phyloP scores from a whole-genome alignment of 2,797 vertebrate genomes.

The Rhyacichthys aspro region DNA sequence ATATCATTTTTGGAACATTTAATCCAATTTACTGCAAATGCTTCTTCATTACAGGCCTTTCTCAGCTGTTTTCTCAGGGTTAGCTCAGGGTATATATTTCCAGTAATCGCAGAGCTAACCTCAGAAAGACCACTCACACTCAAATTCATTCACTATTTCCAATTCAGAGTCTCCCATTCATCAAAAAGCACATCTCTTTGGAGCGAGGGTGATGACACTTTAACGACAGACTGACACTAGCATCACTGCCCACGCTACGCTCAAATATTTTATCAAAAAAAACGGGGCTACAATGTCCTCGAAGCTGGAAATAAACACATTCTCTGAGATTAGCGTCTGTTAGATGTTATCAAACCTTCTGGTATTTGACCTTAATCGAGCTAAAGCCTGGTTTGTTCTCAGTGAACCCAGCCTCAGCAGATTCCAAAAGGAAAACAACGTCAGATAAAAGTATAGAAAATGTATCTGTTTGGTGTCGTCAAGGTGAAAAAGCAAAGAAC shows the following conservation, averaged over 20 bases:
- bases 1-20: no score
- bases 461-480: neutral
- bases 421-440: constrained; percentile 44
- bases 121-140: no score
- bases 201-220: no score
- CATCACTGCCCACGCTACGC: neutral
- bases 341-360: constrained; percentile 16
- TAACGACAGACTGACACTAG: no score
- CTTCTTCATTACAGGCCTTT: no score
- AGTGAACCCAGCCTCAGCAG: constrained; percentile 33
- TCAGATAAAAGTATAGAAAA: neutral
- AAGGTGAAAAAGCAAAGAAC: constrained; percentile 3
- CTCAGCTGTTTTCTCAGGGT: no score
- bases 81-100: no score
- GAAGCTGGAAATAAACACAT: neutral
- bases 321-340: constrained; percentile 12
- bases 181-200: no score
- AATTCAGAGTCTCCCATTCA: no score
- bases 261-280: neutral
- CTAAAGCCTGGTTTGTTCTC: constrained; percentile 14
- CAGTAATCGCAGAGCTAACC: no score
- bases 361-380: constrained; percentile 21
- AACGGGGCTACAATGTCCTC: neutral
- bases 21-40: no score
- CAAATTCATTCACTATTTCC: no score